Percentiles rank a stretch among this genome's conserved stretches.
phyloP scores from a whole-genome alignment of 1,140 invertebrate species.

The Trissolcus basalis region DNA sequence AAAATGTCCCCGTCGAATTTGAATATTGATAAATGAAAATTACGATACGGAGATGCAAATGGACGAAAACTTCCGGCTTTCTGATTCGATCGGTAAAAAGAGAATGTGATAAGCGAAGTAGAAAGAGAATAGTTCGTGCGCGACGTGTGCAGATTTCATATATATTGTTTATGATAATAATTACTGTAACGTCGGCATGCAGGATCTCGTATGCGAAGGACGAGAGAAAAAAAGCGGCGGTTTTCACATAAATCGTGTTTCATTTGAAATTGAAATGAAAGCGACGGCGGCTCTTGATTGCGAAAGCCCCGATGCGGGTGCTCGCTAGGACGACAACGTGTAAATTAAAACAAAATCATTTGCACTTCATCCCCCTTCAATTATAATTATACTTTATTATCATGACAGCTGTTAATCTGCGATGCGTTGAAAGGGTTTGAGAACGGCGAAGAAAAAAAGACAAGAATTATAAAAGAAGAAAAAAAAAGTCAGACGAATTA shows the following conservation, averaged over 20 bases:
- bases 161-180: constrained; percentile 48
- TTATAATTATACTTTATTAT: constrained; percentile 13
- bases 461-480: too few species aligned
- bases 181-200: constrained; percentile 17
- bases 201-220: constrained; percentile 13
- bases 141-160: constrained; percentile 36
- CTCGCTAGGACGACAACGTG: background rate
- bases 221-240: constrained; percentile 14
- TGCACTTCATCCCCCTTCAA: constrained; percentile 12
- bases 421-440: background rate
- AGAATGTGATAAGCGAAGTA: constrained; percentile 31
- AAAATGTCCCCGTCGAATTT: too few species aligned
- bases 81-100: constrained; percentile 33
- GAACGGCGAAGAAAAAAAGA: too few species aligned
- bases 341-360: constrained; percentile 32
- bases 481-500: too few species aligned
- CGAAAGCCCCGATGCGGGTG: constrained; percentile 11
- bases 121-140: constrained; percentile 44
- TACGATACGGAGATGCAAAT: too few species aligned
- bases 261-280: constrained; percentile 37
- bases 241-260: constrained; percentile 33
- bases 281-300: constrained; percentile 14
- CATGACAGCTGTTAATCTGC: background rate
- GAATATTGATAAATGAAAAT: too few species aligned
- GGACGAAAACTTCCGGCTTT: constrained; percentile 30